Conservation (phyloP, 2,888 invertebrate genomes). For the Callimorpha dominula region DNA sequence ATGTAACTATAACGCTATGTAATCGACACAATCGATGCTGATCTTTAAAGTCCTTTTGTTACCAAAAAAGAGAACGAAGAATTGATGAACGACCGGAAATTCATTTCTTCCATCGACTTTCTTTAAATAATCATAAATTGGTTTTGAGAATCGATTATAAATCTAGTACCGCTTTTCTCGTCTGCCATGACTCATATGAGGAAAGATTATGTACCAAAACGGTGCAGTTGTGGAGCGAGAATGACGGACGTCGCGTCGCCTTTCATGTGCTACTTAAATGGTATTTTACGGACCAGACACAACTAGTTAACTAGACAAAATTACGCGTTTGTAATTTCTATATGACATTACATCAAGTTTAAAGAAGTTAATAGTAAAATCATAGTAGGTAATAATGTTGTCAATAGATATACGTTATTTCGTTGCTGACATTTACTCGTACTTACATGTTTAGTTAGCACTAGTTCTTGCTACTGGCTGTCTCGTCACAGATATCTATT, state of each 20-base stretch:
- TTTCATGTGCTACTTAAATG: neutral
- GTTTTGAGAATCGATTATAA: slow-evolving; percentile 40
- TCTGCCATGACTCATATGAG: slow-evolving; percentile 41
- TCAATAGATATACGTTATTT: neutral
- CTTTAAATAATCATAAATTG: slow-evolving; percentile 44
- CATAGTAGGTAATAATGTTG: neutral
- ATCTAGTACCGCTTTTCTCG: slow-evolving; percentile 33
- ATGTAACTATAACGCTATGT: neutral
- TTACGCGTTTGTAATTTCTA: neutral
- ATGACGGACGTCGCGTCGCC: slow-evolving; percentile 7
- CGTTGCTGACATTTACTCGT: neutral
- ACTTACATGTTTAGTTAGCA: too few relatives aligned
- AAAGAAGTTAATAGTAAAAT: neutral
- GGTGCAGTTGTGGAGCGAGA: neutral
- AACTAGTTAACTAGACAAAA: neutral
- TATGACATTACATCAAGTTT: neutral
- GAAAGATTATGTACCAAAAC: slow-evolving; percentile 26
- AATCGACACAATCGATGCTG: neutral
- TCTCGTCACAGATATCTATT: too few relatives aligned
- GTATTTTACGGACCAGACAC: neutral
- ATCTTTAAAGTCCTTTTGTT: slow-evolving; percentile 2
- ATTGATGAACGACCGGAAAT: slow-evolving; percentile 43
- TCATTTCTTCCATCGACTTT: slow-evolving; percentile 33
- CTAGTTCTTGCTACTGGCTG: too few relatives aligned
- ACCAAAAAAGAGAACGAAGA: slow-evolving; percentile 1